Evolutionary conservation across 2,113 vertebrate species (phyloP).

Genomic region (Sprattus sprattus): DNA sequence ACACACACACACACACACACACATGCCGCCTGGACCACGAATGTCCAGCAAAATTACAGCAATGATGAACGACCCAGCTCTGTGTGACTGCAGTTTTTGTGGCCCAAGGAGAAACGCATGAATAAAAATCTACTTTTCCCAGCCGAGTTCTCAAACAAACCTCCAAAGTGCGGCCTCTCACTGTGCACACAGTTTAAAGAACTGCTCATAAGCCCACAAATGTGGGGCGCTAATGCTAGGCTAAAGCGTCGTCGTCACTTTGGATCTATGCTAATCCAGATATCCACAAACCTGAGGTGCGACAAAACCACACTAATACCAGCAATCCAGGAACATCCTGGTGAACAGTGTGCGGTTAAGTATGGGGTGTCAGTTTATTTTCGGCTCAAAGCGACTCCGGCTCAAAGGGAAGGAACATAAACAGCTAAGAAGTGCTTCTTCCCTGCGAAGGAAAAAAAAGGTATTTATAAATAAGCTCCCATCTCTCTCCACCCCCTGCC

Average conservation of each 20-base stretch:
- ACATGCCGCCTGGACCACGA: background rate
- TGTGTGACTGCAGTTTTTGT: background rate
- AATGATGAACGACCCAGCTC: background rate
- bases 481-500: conserved; percentile 45
- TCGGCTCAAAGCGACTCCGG: conserved; percentile 48
- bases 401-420: conserved; percentile 55
- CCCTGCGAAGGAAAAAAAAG: background rate
- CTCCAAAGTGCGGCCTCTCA: background rate
- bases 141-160: background rate
- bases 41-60: background rate
- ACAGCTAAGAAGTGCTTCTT: conserved; percentile 31
- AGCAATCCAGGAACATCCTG: background rate
- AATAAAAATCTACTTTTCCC: background rate
- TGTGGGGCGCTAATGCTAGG: background rate
- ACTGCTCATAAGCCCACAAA: background rate
- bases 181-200: background rate
- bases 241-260: background rate
- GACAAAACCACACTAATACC: conserved; percentile 21
- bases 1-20: background rate
- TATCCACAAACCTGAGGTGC: conserved; percentile 11
- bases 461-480: conserved; percentile 56
- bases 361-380: conserved; percentile 54
- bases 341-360: conserved; percentile 1
- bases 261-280: background rate
- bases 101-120: background rate